phyloP scores from a whole-genome alignment of 2,888 invertebrate species.

The Drosophila emarginata region DNA sequence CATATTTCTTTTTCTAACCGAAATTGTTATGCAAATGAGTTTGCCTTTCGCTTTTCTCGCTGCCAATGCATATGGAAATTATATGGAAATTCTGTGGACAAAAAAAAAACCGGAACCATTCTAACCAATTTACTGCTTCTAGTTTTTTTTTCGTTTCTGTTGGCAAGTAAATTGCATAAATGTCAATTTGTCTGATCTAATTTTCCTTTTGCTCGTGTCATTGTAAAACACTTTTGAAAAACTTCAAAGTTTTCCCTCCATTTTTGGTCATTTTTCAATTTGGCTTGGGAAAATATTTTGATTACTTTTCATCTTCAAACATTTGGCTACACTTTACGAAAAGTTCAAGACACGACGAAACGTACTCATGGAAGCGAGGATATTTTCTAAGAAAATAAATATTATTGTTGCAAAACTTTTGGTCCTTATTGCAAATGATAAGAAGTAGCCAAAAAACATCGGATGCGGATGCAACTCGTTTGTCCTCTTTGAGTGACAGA shows the following conservation, averaged over 20 bases:
- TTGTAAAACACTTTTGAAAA: neutral
- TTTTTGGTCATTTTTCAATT: constrained; percentile 41
- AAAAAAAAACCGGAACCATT: constrained; percentile 29
- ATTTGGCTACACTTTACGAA: constrained; percentile 56
- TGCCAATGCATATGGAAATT: constrained; percentile 76
- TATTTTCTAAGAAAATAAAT: constrained; percentile 68
- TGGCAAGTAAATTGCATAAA: constrained; percentile 11
- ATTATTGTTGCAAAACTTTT: constrained; percentile 74
- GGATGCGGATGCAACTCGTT: constrained; percentile 4
- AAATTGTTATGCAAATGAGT: constrained; percentile 11
- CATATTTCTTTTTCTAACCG: constrained; percentile 20
- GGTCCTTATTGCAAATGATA: constrained; percentile 56
- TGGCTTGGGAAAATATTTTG: constrained; percentile 66
- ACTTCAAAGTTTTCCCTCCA: constrained; percentile 25
- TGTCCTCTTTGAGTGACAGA: neutral
- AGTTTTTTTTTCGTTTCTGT: neutral
- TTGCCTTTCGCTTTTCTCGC: constrained; percentile 31
- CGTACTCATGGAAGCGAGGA: constrained; percentile 48
- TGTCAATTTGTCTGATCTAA: constrained; percentile 16
- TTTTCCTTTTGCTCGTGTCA: neutral
- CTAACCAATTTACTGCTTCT: constrained; percentile 36
- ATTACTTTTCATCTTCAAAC: constrained; percentile 62
- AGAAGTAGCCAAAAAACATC: constrained; percentile 26
- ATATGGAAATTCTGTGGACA: constrained; percentile 57
- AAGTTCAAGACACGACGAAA: constrained; percentile 23